Percentiles rank a stretch among this genome's conserved stretches.
These are phyloP conservation scores for Halcyon chelicuti DNA, from an alignment of 2,797 vertebrate species.

Conservation along the genomic window DNA sequence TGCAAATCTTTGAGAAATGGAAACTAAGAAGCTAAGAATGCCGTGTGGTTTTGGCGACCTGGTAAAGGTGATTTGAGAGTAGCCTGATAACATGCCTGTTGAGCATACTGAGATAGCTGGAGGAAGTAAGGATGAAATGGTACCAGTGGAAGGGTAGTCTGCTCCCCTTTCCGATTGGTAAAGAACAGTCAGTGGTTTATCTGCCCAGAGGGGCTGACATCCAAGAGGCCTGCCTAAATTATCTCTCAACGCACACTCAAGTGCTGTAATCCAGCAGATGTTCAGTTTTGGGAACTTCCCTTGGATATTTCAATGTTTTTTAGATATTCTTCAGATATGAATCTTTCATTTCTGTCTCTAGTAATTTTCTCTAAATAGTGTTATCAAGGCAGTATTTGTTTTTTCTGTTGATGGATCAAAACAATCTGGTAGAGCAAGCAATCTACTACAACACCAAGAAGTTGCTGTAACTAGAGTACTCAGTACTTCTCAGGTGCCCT, in stretches of 20 bases:
- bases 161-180: background rate
- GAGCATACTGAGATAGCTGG: background rate
- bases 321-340: background rate
- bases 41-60: background rate
- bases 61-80: background rate
- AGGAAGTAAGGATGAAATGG: background rate
- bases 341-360: background rate
- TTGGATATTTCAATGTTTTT: background rate
- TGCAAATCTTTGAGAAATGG: background rate
- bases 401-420: background rate
- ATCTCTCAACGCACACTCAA: background rate
- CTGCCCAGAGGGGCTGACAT: background rate
- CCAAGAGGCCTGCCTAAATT: background rate
- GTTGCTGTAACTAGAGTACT: background rate
- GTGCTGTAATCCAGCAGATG: background rate
- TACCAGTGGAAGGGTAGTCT: background rate
- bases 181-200: background rate
- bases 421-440: background rate
- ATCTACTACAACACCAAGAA: background rate
- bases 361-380: background rate
- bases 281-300: background rate
- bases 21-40: background rate
- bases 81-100: background rate
- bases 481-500: background rate
- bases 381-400: background rate